phyloP scores from a whole-genome alignment of 2,113 vertebrate species.

The Pachyramphus minor region DNA sequence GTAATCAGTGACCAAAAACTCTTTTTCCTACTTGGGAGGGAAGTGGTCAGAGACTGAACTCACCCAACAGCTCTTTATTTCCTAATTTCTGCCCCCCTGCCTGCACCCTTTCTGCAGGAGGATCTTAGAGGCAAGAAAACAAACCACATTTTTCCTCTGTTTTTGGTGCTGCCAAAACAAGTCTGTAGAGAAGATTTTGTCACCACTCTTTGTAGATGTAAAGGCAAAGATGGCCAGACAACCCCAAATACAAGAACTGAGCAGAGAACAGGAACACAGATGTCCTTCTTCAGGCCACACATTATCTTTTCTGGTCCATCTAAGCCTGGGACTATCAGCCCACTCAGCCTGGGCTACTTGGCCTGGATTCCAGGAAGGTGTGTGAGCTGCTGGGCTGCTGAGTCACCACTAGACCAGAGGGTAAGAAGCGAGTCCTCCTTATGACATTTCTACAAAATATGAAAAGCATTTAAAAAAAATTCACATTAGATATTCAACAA shows the following conservation, averaged over 20 bases:
- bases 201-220: accelerated
- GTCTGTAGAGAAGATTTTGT: not conserved
- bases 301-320: not conserved
- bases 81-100: not conserved
- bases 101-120: not conserved
- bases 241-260: not conserved
- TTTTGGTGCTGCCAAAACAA: not conserved
- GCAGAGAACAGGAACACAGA: not conserved
- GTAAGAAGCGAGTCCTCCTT: not conserved
- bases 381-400: not conserved
- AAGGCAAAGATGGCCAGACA: not conserved
- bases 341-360: not conserved
- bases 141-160: not conserved
- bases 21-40: not conserved
- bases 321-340: not conserved
- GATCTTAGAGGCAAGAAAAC: not conserved
- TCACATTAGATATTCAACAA: not conserved
- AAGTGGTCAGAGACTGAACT: not conserved
- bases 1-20: not conserved
- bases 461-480: not conserved
- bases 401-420: not conserved
- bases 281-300: accelerated
- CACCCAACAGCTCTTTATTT: not conserved
- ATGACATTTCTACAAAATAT: not conserved
- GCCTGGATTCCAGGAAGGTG: not conserved